These are phyloP conservation scores for Sus cebifrons DNA, from an alignment of 2,797 vertebrate genomes.

Conservation along the genomic window DNA sequence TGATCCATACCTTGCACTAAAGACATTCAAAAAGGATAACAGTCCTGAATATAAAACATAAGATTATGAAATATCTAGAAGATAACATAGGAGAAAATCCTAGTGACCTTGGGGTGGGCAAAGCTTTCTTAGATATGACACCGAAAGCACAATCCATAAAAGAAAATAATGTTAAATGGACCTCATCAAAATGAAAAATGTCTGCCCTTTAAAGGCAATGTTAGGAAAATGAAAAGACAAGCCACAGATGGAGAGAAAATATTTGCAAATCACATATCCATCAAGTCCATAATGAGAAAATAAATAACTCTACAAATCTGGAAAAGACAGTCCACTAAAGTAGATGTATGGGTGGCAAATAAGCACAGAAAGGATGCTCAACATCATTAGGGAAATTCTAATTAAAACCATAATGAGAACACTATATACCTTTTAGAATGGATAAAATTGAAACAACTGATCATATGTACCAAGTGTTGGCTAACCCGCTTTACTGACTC, in stretches of 20 bases:
- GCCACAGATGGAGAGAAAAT: conserved; percentile 13
- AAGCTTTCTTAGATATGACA: conserved; percentile 42
- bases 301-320: neutral
- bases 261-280: neutral
- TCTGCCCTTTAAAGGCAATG: conserved; percentile 2
- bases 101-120: neutral
- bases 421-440: neutral
- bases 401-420: conserved; percentile 50
- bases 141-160: conserved; percentile 16
- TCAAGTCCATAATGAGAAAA: conserved; percentile 20
- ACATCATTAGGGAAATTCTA: conserved; percentile 11
- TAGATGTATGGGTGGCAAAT: conserved; percentile 5
- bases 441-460: conserved; percentile 11
- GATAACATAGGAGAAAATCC: conserved; percentile 6
- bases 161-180: conserved; percentile 20
- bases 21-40: neutral
- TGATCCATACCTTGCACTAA: neutral
- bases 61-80: conserved; percentile 18
- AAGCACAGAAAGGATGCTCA: neutral
- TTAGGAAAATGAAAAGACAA: conserved; percentile 49
- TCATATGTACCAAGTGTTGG: neutral
- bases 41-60: neutral
- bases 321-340: neutral
- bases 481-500: neutral
- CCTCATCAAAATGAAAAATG: conserved; percentile 13